phyloP scores from a whole-genome alignment of 1,140 invertebrate species.

The Hyles vespertilio region DNA sequence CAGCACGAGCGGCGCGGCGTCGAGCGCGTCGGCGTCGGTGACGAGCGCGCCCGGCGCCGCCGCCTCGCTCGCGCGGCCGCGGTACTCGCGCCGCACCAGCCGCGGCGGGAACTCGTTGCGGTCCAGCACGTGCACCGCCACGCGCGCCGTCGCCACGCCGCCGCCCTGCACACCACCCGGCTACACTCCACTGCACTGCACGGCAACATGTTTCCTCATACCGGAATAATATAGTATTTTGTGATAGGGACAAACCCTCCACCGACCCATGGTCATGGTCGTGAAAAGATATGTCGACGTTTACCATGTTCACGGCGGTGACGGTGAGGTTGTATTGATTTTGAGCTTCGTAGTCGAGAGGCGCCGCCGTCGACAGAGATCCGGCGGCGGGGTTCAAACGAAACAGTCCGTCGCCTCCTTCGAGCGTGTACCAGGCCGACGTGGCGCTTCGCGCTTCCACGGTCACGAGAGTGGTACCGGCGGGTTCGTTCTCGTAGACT shows the following conservation, averaged over 20 bases:
- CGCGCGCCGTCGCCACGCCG: slow-evolving; percentile 79
- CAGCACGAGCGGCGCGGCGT: slow-evolving; percentile 56
- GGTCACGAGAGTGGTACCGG: slow-evolving; percentile 86
- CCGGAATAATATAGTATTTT: too few relatives aligned
- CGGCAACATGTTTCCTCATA: too few relatives aligned
- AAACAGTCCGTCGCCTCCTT: slow-evolving; percentile 86
- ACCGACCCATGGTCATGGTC: too few relatives aligned
- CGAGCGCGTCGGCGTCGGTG: slow-evolving; percentile 79
- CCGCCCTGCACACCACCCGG: slow-evolving; percentile 76
- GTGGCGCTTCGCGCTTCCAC: slow-evolving; percentile 87
- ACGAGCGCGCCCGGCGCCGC: slow-evolving; percentile 64
- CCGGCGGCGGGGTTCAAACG: slow-evolving; percentile 91
- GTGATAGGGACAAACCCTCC: too few relatives aligned
- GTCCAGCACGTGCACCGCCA: slow-evolving; percentile 87
- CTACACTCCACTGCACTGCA: too few relatives aligned
- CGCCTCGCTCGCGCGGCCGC: slow-evolving; percentile 46
- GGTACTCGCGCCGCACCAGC: slow-evolving; percentile 83
- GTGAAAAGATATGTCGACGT: slow-evolving; percentile 16
- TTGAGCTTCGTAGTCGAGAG: slow-evolving; percentile 87
- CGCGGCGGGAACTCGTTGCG: slow-evolving; percentile 93
- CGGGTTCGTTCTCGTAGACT: slow-evolving; percentile 89
- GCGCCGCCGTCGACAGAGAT: slow-evolving; percentile 83
- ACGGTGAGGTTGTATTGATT: slow-evolving; percentile 89
- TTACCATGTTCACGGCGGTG: slow-evolving; percentile 90
- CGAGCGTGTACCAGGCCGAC: slow-evolving; percentile 88